Evolutionary conservation across 1,140 invertebrate genomes (phyloP).

Genomic region (Sminthurinus signatus): DNA sequence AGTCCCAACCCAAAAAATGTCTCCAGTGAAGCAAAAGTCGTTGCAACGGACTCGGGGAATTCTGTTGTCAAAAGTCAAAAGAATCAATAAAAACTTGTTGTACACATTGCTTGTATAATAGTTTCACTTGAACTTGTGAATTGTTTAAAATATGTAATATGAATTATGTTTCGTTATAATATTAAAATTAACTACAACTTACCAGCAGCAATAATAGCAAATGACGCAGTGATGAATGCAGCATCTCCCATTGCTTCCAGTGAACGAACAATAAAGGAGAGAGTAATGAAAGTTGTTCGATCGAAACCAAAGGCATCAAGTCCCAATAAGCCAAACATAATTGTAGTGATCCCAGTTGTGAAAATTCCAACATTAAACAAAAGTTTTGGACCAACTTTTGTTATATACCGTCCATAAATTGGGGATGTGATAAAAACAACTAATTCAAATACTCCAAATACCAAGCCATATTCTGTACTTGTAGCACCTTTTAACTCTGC

Average conservation of each 20-base stretch:
- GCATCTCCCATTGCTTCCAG: slow-evolving; percentile 89
- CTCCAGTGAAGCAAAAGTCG: slow-evolving; percentile 61
- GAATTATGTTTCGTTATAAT: no score
- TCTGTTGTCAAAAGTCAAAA: no score
- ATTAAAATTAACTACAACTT: no score
- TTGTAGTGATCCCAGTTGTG: slow-evolving; percentile 57
- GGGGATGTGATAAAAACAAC: slow-evolving; percentile 83
- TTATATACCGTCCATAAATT: slow-evolving; percentile 73
- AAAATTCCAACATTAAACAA: slow-evolving; percentile 81
- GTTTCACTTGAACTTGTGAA: no score
- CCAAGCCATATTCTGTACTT: slow-evolving; percentile 80
- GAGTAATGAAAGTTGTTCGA: slow-evolving; percentile 71
- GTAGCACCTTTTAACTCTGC: slow-evolving; percentile 76
- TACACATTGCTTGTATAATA: no score
- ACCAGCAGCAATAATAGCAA: slow-evolving; percentile 83
- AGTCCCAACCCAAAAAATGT: slow-evolving; percentile 36
- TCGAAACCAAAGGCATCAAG: slow-evolving; percentile 52
- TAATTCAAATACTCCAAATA: slow-evolving; percentile 87
- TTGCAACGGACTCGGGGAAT: slow-evolving; percentile 83
- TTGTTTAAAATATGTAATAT: no score
- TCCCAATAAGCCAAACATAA: slow-evolving; percentile 51
- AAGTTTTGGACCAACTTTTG: slow-evolving; percentile 69
- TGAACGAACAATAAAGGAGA: slow-evolving; percentile 78
- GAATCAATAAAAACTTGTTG: no score
- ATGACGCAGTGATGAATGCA: slow-evolving; percentile 83